Evolutionary conservation across 1,140 invertebrate species (phyloP), one percentile per base, ranked within the genome.

Genomic region (Drosophila quadrilineata): DNA sequence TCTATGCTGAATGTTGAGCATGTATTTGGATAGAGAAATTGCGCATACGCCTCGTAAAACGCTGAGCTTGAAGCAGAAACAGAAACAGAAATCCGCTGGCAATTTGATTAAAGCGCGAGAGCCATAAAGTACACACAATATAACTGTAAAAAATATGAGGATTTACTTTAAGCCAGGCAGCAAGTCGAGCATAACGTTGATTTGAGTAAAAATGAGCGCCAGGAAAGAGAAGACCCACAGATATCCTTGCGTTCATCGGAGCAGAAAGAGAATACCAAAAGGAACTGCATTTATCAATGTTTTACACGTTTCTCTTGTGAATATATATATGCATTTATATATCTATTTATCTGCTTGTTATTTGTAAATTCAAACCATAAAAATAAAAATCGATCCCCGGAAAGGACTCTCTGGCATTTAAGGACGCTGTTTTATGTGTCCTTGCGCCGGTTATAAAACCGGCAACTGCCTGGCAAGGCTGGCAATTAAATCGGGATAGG

Each of bases 41-140:
- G 71, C 76, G 48, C 60, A 80, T 80, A 80, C 60, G 76, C 71
- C 67, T 38, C 43, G 63, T 58, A 66, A 52, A 52, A 59, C 26
- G 21, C 21, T 26, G 24, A n/a, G n/a, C n/a, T n/a, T n/a, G n/a
- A n/a, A n/a, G n/a, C n/a, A n/a, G n/a, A n/a, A n/a, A n/a, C n/a
- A n/a, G n/a, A n/a, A n/a, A 38, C 38, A 3, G 19, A 60, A 60
- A 67, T 71, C 52, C 41, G 52, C 56, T 36, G 46, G 56, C 70
- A 48, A 75, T 79, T 80, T 79, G 57, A 75, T 75, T 75, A 75
- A 40, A 65, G 71, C 66, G 29, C 59, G 29, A 52, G 21, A 65
- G 46, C 31, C 73, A 70, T 82, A 82, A 82, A 73, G 36, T 45
- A 54, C 71, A 71, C n/a, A 41, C 36, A 38, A 58, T 72, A 65